Percentiles rank a stretch among this genome's conserved stretches.
phyloP scores from a whole-genome alignment of 1,140 invertebrate genomes.

The Drosophila mojavensis region DNA sequence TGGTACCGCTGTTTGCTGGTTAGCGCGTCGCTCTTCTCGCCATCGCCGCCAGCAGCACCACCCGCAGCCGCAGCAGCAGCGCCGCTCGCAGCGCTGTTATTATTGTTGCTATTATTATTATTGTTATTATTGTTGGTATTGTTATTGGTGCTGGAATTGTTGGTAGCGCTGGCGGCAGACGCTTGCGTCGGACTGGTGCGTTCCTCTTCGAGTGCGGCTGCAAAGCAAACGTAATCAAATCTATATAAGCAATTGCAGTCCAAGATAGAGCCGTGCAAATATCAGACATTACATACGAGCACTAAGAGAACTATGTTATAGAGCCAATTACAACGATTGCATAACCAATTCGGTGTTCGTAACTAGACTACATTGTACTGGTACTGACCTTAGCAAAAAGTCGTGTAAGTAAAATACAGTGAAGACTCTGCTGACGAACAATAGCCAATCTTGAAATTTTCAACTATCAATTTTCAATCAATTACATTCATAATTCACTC shows the following conservation, averaged over 20 bases:
- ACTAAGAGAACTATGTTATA: conserved; percentile 17
- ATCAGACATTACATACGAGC: conserved; percentile 13
- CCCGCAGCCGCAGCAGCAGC: conserved; percentile 29
- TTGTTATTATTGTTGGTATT: conserved; percentile 44
- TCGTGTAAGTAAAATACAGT: not conserved
- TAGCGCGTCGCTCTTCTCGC: conserved; percentile 84
- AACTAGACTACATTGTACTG: conserved; percentile 28
- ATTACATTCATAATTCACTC: too few species aligned
- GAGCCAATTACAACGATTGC: conserved; percentile 27
- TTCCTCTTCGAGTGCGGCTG: conserved; percentile 85
- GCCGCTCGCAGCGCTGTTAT: conserved; percentile 1
- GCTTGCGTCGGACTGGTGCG: conserved; percentile 77
- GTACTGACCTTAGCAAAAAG: conserved; percentile 12
- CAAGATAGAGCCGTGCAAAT: not conserved
- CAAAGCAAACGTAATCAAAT: conserved; percentile 25
- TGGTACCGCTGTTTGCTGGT: conserved; percentile 94
- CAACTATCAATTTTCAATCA: too few species aligned
- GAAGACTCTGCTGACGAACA: not conserved
- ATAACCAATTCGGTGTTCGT: conserved; percentile 27
- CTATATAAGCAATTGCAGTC: conserved; percentile 3
- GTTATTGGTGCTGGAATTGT: conserved; percentile 51
- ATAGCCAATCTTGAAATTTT: too few species aligned
- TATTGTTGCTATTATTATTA: conserved; percentile 43
- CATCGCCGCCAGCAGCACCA: conserved; percentile 70
- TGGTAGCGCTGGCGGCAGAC: conserved; percentile 84